phyloP scores from a whole-genome alignment of 64 coral and sea anemone species.

The Acropora yongei region DNA sequence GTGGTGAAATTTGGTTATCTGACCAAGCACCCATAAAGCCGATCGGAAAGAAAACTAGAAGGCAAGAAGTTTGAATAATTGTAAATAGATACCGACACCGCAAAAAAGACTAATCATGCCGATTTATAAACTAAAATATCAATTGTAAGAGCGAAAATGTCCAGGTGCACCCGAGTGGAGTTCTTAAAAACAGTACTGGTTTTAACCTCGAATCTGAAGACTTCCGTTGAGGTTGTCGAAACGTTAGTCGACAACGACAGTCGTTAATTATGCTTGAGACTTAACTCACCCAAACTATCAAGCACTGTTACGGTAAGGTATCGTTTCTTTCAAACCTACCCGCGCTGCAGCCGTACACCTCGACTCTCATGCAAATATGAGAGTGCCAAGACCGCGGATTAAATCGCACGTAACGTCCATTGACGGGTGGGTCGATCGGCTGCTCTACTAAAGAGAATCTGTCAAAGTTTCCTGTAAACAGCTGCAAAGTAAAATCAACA shows the following conservation, averaged over 20 bases:
- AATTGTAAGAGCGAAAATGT: background rate
- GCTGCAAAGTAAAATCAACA: conserved; percentile 5
- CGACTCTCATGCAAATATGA: conserved; percentile 75
- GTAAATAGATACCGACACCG: no score
- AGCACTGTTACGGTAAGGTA: no score
- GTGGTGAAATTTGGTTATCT: no score
- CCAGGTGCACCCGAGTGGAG: background rate
- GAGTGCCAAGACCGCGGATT: conserved; percentile 47
- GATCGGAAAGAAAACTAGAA: background rate
- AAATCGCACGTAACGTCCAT: conserved; percentile 50
- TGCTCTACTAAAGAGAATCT: conserved; percentile 46
- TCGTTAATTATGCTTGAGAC: no score
- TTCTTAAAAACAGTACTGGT: background rate
- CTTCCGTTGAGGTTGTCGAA: no score
- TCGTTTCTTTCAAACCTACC: background rate
- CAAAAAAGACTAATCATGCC: no score
- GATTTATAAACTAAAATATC: background rate
- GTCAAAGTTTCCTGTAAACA: conserved; percentile 55
- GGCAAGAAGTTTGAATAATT: background rate
- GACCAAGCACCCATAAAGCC: no score
- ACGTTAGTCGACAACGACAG: no score
- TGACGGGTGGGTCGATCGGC: conserved; percentile 47
- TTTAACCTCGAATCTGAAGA: no score
- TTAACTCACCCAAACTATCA: no score
- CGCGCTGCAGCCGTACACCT: conserved; percentile 69